These are phyloP conservation scores for Nemapogon koenigi DNA, from an alignment of 2,888 invertebrate species.

Conservation along the genomic window DNA sequence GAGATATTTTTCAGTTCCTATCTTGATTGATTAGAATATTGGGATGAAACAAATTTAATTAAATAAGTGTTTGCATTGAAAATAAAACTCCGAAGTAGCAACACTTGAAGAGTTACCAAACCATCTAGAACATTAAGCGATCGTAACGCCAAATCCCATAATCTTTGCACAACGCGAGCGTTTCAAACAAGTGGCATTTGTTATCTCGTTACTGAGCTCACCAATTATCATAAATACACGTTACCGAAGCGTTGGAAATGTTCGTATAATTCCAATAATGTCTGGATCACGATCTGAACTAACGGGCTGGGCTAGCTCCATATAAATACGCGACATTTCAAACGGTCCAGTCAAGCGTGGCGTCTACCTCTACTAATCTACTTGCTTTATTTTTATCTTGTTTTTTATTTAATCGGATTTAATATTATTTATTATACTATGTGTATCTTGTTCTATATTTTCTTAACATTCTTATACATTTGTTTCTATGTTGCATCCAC, in stretches of 20 bases:
- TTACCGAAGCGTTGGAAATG: constrained; percentile 6
- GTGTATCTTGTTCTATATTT: background rate
- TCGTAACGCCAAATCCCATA: background rate
- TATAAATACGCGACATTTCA: constrained; percentile 15
- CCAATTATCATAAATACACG: constrained; percentile 8
- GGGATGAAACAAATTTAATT: too few species aligned
- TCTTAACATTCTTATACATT: background rate
- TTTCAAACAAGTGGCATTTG: constrained; percentile 7
- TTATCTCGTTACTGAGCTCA: constrained; percentile 5
- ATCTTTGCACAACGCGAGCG: too few species aligned
- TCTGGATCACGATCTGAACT: constrained; percentile 16
- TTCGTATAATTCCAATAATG: constrained; percentile 14
- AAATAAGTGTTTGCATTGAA: too few species aligned
- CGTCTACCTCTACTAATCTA: too few species aligned
- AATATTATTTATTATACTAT: background rate
- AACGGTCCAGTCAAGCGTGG: too few species aligned
- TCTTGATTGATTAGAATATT: background rate
- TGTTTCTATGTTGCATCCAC: too few species aligned
- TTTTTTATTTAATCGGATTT: background rate
- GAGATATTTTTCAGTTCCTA: background rate
- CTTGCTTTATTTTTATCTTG: too few species aligned
- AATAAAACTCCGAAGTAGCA: too few species aligned
- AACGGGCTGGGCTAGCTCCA: constrained; percentile 13
- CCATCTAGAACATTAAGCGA: too few species aligned
- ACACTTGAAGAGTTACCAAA: too few species aligned